A percentile compares a stretch with the other conserved stretches of the same genome.
These are phyloP conservation scores for Limnodromus scolopaceus DNA, from an alignment of 2,797 vertebrate genomes.

Conservation along the genomic window DNA sequence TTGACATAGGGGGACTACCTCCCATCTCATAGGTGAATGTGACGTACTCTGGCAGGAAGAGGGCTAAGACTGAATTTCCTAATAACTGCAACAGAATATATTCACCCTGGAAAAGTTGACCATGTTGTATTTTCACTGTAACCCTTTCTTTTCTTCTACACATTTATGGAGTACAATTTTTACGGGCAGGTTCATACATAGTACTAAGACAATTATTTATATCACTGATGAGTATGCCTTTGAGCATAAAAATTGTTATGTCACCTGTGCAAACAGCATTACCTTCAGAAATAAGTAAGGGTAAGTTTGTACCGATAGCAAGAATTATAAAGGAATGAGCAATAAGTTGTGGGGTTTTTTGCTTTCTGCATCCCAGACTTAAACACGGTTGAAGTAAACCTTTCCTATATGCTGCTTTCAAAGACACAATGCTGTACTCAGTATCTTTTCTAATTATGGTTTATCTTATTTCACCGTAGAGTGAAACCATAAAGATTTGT, in stretches of 20 bases:
- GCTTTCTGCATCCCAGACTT: neutral
- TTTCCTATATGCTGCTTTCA: neutral
- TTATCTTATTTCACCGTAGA: slow-evolving; percentile 24
- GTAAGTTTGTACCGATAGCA: neutral
- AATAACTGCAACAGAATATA: neutral
- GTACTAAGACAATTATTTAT: neutral
- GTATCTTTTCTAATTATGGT: slow-evolving; percentile 24
- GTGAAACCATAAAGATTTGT: neutral
- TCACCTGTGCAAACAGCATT: neutral
- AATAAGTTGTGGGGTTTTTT: neutral
- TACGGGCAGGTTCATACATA: neutral
- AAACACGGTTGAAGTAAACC: neutral
- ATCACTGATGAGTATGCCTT: neutral
- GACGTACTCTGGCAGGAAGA: neutral
- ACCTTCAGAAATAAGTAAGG: neutral
- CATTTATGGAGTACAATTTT: neutral
- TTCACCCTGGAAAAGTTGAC: neutral
- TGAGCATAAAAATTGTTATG: slow-evolving; percentile 1
- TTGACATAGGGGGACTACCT: neutral
- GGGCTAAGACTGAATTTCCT: neutral
- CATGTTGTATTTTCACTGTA: neutral
- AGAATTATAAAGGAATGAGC: neutral
- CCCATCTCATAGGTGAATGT: neutral
- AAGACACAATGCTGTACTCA: neutral
- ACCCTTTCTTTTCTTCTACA: neutral